Evolutionary conservation across 2,797 vertebrate genomes (phyloP), one percentile per base, ranked within the genome.

Genomic region (Gymnoscopelus microlampas): DNA sequence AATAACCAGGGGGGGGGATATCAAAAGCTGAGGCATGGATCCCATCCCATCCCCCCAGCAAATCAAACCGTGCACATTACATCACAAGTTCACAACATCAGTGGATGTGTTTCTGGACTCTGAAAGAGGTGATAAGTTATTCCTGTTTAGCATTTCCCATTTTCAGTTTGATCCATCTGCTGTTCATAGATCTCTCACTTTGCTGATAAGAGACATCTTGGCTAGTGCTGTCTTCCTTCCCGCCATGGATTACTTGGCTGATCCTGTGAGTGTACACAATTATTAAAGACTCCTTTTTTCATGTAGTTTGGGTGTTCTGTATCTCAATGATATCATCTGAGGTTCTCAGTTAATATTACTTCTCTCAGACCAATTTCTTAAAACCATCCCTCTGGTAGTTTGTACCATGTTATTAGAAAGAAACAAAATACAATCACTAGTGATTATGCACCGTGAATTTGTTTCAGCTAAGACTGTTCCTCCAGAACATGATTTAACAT

Each of bases 171-270:
- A 48, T 83, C 73, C 82, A 48, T 29, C 60, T 32, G 5, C 74
- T 85, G 58, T 74, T 75, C 74, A 71, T 88, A 99, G 97, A 89
- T 97, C 96, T 61, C 82, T 98, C 76, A 94, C 96, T 70, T 95
- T 98, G 80, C 94, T 99, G 77, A 94, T 98, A 88, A 95, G 95
- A 93, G 97, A 99, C 82, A 95, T 99, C 85, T 91, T 99, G 61
- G 95, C 96, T 89, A 97, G 98, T 79, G 99, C 98, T 53, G 96
- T 99, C 89, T 97, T 99, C 81, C 97, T 99, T 85, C 98, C 98
- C 62, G 96, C 96, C 76, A 93, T 99, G 96, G 98, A 99, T 92
- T 98, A 96, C 85, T 93, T 99, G 92, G 97, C 97, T 83, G 97
- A 98, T 91, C 97, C 98, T 88, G 97, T 98, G 94, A 96, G 96